phyloP scores from a whole-genome alignment of 1,140 invertebrate genomes.

The Lordiphosa mommai region DNA sequence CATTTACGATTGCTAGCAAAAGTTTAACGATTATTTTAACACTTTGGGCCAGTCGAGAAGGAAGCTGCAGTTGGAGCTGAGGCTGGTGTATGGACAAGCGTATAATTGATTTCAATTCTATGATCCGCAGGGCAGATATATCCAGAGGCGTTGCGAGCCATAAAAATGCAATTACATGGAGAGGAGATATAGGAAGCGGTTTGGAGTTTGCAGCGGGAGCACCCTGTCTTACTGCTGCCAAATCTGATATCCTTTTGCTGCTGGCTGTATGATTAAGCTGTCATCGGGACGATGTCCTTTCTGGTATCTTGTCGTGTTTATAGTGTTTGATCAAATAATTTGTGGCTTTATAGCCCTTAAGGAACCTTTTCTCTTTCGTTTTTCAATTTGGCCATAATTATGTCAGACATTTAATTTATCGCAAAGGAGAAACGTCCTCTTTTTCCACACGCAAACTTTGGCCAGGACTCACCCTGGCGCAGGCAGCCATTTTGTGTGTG shows the following conservation, averaged over 20 bases:
- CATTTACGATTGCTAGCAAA: constrained; percentile 37
- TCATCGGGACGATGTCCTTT: constrained; percentile 32
- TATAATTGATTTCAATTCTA: constrained; percentile 69
- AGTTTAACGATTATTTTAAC: constrained; percentile 67
- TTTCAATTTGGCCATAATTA: constrained; percentile 75
- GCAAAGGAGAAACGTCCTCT: constrained; percentile 29
- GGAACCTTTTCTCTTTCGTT: constrained; percentile 22
- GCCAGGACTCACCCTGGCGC: constrained; percentile 36
- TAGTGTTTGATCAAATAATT: constrained; percentile 67
- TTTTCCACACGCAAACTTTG: constrained; percentile 57
- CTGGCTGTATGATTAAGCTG: constrained; percentile 45
- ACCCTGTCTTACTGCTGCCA: not conserved
- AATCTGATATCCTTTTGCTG: constrained; percentile 8
- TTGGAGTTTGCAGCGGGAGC: not conserved
- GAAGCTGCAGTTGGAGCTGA: not conserved
- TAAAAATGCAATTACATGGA: constrained; percentile 51
- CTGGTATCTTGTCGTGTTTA: constrained; percentile 39
- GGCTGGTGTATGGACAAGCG: constrained; percentile 48
- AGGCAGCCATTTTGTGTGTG: constrained; percentile 44
- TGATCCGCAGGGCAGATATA: constrained; percentile 27
- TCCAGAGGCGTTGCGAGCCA: constrained; percentile 44
- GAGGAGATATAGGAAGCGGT: not conserved
- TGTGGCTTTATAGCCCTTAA: constrained; percentile 43
- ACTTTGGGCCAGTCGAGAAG: constrained; percentile 29
- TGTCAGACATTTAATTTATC: constrained; percentile 74